Percentiles rank a stretch among this genome's conserved stretches.
phyloP scores from a whole-genome alignment of 2,888 invertebrate species.

The Stenodera caucasica region DNA sequence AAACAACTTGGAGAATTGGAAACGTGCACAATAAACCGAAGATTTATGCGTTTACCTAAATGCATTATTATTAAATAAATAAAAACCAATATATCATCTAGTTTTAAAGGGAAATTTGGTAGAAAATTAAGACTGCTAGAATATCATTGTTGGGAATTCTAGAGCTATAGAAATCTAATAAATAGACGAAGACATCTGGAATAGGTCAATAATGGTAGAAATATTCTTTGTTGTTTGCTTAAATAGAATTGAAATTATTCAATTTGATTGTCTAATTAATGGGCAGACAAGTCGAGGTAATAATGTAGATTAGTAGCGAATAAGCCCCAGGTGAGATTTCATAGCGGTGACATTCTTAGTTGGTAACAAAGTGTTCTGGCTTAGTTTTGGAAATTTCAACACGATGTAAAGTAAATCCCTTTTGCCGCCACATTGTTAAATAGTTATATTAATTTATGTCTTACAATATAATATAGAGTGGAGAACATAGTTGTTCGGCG shows the following conservation, averaged over 20 bases:
- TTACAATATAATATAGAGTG: constrained; percentile 51
- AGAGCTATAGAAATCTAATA: background rate
- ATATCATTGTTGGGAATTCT: too few species aligned
- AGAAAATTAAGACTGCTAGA: constrained; percentile 2
- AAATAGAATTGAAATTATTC: too few species aligned
- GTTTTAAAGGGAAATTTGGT: background rate
- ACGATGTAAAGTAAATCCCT: constrained; percentile 50
- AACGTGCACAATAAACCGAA: constrained; percentile 33
- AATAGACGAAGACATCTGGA: background rate
- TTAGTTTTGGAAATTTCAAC: constrained; percentile 43
- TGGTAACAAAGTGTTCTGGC: constrained; percentile 14
- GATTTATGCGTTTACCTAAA: constrained; percentile 38
- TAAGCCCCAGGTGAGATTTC: constrained; percentile 7
- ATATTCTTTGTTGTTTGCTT: background rate
- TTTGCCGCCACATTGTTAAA: constrained; percentile 47
- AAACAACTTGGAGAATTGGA: constrained; percentile 26
- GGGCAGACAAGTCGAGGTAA: too few species aligned
- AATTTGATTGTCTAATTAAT: too few species aligned
- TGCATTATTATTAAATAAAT: constrained; percentile 19
- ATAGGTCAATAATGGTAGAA: background rate
- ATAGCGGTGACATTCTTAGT: constrained; percentile 6
- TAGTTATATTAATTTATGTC: constrained; percentile 56
- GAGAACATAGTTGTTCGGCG: constrained; percentile 50
- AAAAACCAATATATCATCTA: constrained; percentile 4
- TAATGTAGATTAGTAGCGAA: background rate